These are phyloP conservation scores for Nyctibius bracteatus DNA, from an alignment of 2,113 vertebrate genomes.

Conservation along the genomic window DNA sequence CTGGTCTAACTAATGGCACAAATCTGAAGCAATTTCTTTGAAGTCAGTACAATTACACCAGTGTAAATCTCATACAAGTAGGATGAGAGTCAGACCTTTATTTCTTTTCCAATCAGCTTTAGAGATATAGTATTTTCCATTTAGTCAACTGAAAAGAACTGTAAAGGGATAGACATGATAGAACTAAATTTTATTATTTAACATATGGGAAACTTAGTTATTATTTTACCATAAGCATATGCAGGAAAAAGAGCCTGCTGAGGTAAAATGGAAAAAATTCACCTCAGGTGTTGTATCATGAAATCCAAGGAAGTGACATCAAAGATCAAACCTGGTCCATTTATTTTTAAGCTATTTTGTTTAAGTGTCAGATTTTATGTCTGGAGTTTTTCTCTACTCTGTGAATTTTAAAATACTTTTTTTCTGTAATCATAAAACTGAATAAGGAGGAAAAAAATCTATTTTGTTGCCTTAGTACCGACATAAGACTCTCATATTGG, in stretches of 20 bases:
- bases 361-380: constrained; percentile 42
- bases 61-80: neutral
- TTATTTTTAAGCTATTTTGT: constrained; percentile 29
- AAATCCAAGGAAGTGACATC: constrained; percentile 59
- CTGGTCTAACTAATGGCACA: constrained; percentile 13
- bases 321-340: constrained; percentile 26
- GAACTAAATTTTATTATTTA: constrained; percentile 48
- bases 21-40: constrained; percentile 46
- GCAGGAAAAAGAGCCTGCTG: constrained; percentile 5
- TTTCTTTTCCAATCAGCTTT: constrained; percentile 54
- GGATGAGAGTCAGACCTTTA: constrained; percentile 33
- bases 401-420: neutral
- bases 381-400: neutral
- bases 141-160: constrained; percentile 29
- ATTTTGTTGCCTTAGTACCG: neutral
- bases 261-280: constrained; percentile 52
- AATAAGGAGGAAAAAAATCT: neutral
- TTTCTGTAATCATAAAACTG: neutral
- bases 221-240: constrained; percentile 45
- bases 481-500: neutral
- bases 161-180: constrained; percentile 41
- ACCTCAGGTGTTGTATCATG: constrained; percentile 40
- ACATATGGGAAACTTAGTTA: constrained; percentile 48
- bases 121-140: constrained; percentile 47
- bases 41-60: constrained; percentile 37